Conservation (phyloP, 2,797 vertebrate species). For the Rhincodon typus region DNA sequence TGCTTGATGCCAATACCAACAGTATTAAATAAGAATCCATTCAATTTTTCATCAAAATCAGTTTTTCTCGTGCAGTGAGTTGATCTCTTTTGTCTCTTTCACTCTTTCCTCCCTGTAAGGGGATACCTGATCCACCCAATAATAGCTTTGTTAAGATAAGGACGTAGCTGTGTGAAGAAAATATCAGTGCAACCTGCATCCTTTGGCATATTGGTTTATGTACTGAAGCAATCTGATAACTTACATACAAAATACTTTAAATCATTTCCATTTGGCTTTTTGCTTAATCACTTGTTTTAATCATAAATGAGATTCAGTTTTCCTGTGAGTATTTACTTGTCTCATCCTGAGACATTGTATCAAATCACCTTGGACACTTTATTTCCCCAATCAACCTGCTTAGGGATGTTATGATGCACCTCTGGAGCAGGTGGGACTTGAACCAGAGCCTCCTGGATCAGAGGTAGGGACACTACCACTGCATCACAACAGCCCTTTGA, state of each 20-base stretch:
- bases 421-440: too few relatives aligned
- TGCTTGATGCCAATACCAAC: background rate
- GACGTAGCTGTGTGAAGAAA: background rate
- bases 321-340: background rate
- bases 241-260: background rate
- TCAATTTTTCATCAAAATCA: background rate
- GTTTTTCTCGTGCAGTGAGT: background rate
- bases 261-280: background rate
- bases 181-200: background rate
- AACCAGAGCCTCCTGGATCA: too few relatives aligned
- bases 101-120: background rate
- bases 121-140: background rate
- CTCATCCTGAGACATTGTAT: background rate
- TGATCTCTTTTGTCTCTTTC: background rate
- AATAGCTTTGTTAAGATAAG: background rate
- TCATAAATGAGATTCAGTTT: background rate
- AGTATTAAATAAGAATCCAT: background rate
- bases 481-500: too few relatives aligned
- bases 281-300: background rate
- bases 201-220: background rate
- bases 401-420: too few relatives aligned
- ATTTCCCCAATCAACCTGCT: too few relatives aligned
- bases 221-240: background rate
- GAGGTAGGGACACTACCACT: too few relatives aligned
- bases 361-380: background rate